These are phyloP conservation scores for Hippasteria phrygiana DNA, from an alignment of 53 echinoderm and acorn worm species.

Conservation along the genomic window DNA sequence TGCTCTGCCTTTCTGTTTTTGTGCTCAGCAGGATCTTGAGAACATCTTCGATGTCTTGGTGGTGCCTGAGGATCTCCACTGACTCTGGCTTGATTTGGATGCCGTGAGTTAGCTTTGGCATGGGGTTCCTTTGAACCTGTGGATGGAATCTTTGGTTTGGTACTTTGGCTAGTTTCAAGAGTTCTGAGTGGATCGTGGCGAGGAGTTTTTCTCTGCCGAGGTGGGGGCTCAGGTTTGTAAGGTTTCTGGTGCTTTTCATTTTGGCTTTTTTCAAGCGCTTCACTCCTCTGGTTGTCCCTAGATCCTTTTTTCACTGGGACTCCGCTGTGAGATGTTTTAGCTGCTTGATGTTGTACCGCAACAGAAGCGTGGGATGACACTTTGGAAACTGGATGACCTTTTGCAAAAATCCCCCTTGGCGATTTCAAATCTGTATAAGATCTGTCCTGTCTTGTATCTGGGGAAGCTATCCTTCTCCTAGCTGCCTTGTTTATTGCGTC, in stretches of 20 bases:
- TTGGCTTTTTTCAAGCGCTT: background rate
- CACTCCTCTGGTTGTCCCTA: constrained; percentile 4
- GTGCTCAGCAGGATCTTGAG: background rate
- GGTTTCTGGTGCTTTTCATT: background rate
- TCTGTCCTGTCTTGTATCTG: background rate
- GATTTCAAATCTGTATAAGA: background rate
- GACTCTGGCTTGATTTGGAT: background rate
- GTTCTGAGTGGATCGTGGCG: background rate
- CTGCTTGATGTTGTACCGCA: background rate
- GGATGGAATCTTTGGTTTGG: constrained; percentile 31
- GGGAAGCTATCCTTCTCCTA: constrained; percentile 15
- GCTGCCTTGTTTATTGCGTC: background rate
- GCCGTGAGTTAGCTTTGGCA: background rate
- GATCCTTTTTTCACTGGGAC: constrained; percentile 30
- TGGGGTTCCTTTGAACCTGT: background rate
- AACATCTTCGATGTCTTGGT: constrained; percentile 17
- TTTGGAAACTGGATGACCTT: background rate
- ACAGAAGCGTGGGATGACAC: background rate
- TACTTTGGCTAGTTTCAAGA: background rate
- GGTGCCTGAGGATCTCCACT: constrained; percentile 28
- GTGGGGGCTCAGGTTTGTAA: constrained; percentile 34
- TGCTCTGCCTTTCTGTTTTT: constrained; percentile 4
- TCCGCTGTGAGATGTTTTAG: constrained; percentile 23
- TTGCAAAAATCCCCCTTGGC: background rate
- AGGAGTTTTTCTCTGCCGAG: constrained; percentile 12